Evolutionary conservation across 2,888 invertebrate species (phyloP).

Genomic region (Pachycephus smyrnensis): DNA sequence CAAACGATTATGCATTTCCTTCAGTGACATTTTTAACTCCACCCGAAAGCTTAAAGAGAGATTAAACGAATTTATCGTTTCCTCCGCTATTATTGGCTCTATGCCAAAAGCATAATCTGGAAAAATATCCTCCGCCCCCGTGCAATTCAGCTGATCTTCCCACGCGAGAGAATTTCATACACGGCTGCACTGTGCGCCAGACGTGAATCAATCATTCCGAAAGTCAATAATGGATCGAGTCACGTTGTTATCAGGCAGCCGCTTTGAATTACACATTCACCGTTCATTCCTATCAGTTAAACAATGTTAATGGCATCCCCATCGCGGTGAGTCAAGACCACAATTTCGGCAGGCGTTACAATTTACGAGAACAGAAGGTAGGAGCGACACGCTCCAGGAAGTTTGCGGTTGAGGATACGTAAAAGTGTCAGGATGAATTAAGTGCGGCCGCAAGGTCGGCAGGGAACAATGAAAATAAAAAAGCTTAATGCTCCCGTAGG

Average conservation of each 20-base stretch:
- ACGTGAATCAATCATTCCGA: not conserved
- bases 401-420: not conserved
- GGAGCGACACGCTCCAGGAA: not conserved
- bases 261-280: not conserved
- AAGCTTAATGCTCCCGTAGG: conserved; percentile 8
- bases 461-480: conserved; percentile 15
- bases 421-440: conserved; percentile 15
- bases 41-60: conserved; percentile 19
- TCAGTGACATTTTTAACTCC: not conserved
- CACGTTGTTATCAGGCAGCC: not conserved
- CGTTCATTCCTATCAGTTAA: not conserved
- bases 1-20: not conserved
- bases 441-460: not conserved
- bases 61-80: conserved; percentile 41
- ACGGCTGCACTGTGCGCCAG: not conserved
- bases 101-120: conserved; percentile 29
- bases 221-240: not conserved
- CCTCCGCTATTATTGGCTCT: conserved; percentile 37
- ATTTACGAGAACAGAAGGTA: not conserved
- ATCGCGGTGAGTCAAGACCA: not conserved
- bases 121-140: conserved; percentile 29
- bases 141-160: not conserved
- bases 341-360: not conserved
- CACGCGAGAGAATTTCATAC: not conserved
- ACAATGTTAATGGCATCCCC: not conserved